Conservation (phyloP, 2,113 vertebrate genomes). For the Ploceus nigricollis region DNA sequence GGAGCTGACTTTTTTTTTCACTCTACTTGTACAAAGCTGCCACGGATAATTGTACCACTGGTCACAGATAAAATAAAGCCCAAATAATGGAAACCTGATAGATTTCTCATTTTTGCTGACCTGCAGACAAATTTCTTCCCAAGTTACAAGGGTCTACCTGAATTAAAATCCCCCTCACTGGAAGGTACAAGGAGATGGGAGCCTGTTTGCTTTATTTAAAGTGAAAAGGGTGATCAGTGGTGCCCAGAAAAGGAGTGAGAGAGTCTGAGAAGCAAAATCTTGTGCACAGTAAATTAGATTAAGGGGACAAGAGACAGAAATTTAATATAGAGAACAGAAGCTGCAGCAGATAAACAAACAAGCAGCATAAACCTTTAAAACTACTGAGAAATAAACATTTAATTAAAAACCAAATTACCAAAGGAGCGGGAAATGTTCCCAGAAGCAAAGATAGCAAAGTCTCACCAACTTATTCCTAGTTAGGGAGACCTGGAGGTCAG, state of each 20-base stretch:
- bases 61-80: neutral
- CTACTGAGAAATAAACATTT: neutral
- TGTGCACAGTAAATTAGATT: neutral
- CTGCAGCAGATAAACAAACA: neutral
- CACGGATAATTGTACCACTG: neutral
- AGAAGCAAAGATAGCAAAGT: neutral
- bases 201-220: neutral
- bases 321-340: neutral
- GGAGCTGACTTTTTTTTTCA: neutral
- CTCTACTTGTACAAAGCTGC: neutral
- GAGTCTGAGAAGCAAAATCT: neutral
- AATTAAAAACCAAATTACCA: neutral
- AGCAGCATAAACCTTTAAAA: neutral
- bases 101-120: neutral
- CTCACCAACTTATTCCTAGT: neutral
- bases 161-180: rapidly evolving
- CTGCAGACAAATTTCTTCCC: neutral
- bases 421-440: neutral
- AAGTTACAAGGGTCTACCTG: neutral
- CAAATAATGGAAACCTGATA: neutral
- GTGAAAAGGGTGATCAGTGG: neutral
- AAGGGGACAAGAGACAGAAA: neutral
- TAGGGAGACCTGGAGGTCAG: neutral
- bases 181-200: neutral
- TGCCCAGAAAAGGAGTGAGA: neutral